phyloP scores from a whole-genome alignment of 1,140 invertebrate species.

The Drosophila malerkotliana region DNA sequence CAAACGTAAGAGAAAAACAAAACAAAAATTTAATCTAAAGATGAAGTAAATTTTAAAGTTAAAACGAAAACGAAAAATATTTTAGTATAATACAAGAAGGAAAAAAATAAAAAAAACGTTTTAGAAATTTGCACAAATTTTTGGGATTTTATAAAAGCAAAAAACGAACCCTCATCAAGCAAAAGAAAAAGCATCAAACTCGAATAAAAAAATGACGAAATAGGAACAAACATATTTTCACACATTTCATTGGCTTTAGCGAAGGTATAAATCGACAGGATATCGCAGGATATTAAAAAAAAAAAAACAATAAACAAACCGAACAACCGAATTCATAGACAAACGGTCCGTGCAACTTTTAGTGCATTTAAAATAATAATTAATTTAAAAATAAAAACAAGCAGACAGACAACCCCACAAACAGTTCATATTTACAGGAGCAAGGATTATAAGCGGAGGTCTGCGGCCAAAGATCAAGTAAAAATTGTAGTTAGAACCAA shows the following conservation, averaged over 20 bases:
- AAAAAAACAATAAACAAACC: constrained; percentile 15
- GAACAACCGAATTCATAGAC: constrained; percentile 33
- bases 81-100: constrained; percentile 65
- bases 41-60: constrained; percentile 73
- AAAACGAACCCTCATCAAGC: constrained; percentile 39
- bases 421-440: constrained; percentile 70
- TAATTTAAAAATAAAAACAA: constrained; percentile 34
- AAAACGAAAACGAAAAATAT: constrained; percentile 50
- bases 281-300: constrained; percentile 34
- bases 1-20: constrained; percentile 32
- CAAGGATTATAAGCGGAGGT: constrained; percentile 37
- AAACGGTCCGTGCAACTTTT: constrained; percentile 79
- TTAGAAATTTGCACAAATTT: constrained; percentile 82
- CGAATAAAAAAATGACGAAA: constrained; percentile 54
- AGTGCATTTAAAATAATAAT: constrained; percentile 70
- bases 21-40: constrained; percentile 51
- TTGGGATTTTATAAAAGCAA: constrained; percentile 76
- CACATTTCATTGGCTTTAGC: constrained; percentile 73
- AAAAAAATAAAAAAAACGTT: constrained; percentile 46
- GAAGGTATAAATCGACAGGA: constrained; percentile 54
- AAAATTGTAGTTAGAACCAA: constrained; percentile 66
- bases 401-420: constrained; percentile 34
- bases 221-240: constrained; percentile 62
- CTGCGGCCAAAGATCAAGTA: constrained; percentile 73
- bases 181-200: constrained; percentile 50